Evolutionary conservation across 2,888 invertebrate species (phyloP), one percentile per base, ranked within the genome.

Genomic region (Opisthograptis luteolata): DNA sequence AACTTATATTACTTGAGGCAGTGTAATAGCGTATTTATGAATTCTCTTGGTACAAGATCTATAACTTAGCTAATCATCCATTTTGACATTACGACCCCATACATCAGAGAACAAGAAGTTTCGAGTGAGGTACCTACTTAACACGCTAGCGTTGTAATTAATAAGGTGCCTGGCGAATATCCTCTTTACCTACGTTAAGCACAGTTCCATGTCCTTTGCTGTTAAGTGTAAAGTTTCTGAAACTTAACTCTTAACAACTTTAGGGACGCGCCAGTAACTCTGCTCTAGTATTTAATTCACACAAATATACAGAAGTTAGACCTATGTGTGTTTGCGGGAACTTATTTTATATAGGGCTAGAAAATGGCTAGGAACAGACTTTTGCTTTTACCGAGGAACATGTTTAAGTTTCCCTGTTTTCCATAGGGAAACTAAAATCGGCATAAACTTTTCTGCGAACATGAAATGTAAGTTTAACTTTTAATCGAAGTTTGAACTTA

Each of bases 161-260:
- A 61, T 62, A 53, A 59, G 55, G 51, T 34, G 47, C 49, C 46
- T 50, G 45, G 55, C 51, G 51, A 59, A 59, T 59, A 59, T 53
- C 47, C 59, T 59, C 55, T 51, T 58, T 46, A 55, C 58, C 47
- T 56, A 59, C 56, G 55, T 51, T 62, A 59, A 66, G 56, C 62
- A 57, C 44, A 48, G 58, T 64, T 62, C 66, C 62, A 61, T 62
- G 61, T 67, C 64, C 52, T 54, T 60, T 60, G 59, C 55, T 44
- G 50, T 51, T 47, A 36, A 59, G 56, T 59, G 53, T 62, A 57
- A 61, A 67, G 62, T 65, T 72, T 50, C 42, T 41, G n/a, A n/a
- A 60, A 58, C 60, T 64, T 56, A 55, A 53, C 61, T 59, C 62
- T n/a, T n/a, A n/a, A 43, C 53, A 62, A 60, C 62, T 70, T 63